Base-by-base conservation (phyloP, 2,888 invertebrate species). In the Agonopterix heracliana region DNA sequence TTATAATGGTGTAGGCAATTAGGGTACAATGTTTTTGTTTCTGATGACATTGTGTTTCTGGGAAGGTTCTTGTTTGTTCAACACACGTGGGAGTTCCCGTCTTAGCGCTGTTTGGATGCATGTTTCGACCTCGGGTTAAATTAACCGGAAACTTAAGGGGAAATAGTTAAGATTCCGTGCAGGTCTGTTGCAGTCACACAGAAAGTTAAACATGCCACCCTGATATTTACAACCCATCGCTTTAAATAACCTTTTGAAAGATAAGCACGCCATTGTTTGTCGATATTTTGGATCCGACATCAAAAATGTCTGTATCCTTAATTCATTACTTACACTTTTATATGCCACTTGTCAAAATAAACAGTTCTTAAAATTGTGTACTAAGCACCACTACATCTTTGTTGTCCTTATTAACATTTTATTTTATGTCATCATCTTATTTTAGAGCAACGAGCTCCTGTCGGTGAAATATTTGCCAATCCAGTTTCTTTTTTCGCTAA, bases 71-170 rank as follows among this genome's bases (percentile, higher is more conserved):
- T 79, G 76, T 79, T 80, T 78, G 74, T 76, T 70, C 64, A 66
- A 66, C 71, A 71, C 80, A 81, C 78, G 82, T 83, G 82, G 81
- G 83, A 83, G 78, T 71, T 72, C 71, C 68, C 66, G 58, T 57
- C 26, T 63, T 68, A 56, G 56, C 53, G 59, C 55, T 66, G 66
- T 76, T 78, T 70, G 68, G 73, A 74, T 75, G 78, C 83, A 84
- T 81, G 76, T 78, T 76, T 71, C 75, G 80, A 76, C 74, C 74
- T 67, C 71, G 74, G 58, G 79, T 85, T 85, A 85, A 85, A 85
- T 85, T 84, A 84, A 83, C 83, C 83, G 84, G 83, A 84, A 87
- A 83, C 77, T 74, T 67, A 73, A 68, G 76, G 77, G 82, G 80
- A 78, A 77, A 80, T 78, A 75, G 78, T 86, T 83, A 75, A 81